Evolutionary conservation across 2,888 invertebrate genomes (phyloP), one percentile per base, ranked within the genome.

Genomic region (Silvanus unidentatus): DNA sequence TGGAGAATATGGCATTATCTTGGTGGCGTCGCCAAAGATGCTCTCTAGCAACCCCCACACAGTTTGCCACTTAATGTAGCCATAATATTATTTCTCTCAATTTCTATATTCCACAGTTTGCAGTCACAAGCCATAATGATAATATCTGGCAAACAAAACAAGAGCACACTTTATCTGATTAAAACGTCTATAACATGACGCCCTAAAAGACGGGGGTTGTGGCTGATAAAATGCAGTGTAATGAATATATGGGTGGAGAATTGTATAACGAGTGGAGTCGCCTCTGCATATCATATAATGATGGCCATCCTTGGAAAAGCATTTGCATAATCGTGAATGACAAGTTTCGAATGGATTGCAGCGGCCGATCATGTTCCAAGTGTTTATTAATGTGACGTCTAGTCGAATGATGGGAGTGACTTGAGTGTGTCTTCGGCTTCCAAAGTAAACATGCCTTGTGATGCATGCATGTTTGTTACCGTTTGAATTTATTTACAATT

Each of bases 291-390:
- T 22, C 14, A 36, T 45, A 51, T 53, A 55, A 58, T 54, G 54
- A 22, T 22, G 22, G 22, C 53, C 53, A 48, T 49, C 49, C 53
- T 53, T 52, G 54, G 51, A 45, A 44, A 51, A 47, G 38, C 47
- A 64, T 64, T 63, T 60, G 56, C 64, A 63, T 64, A 63, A 64
- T 62, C 62, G 57, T 63, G 61, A 61, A 63, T 62, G 64, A 63
- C 63, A 59, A 58, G 58, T 60, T 58, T 53, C 52, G 53, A 53
- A 22, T 22, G 54, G 55, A 53, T 49, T 52, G 52, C 53, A 52
- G 44, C 50, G 55, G 28, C 37, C 49, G 46, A 53, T 53, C 52
- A 46, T 51, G 48, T 54, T 48, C 46, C 43, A 38, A 49, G 49
- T 50, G 48, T 49, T 50, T 56, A 53, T 56, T 58, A 56, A 52